phyloP scores from a whole-genome alignment of 2,888 invertebrate species.

The Ormyrus pomaceus region DNA sequence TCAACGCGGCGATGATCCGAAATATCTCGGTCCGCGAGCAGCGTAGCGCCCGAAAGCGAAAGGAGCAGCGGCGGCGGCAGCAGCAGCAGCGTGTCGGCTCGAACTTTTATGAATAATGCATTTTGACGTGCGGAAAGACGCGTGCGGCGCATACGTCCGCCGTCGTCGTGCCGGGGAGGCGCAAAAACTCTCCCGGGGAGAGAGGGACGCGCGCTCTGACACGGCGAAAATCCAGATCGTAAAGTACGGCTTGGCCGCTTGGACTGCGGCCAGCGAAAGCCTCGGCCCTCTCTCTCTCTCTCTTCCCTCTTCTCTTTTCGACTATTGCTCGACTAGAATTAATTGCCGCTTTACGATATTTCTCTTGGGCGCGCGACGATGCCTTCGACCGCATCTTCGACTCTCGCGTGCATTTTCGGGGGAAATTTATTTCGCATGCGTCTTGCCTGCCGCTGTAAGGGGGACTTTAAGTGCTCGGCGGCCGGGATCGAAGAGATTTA shows the following conservation, averaged over 20 bases:
- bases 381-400: not conserved
- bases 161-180: not conserved
- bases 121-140: conserved; percentile 10
- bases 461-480: not conserved
- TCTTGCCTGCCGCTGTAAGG: not conserved
- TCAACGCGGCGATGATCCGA: too few relatives aligned
- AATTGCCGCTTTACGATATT: conserved; percentile 39
- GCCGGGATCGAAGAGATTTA: too few relatives aligned
- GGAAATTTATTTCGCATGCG: conserved; percentile 19
- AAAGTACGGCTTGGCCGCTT: conserved; percentile 13
- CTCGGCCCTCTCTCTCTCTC: not conserved
- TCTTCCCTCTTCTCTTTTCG: conserved; percentile 13
- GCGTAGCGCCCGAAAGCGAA: not conserved
- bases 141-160: conserved; percentile 18
- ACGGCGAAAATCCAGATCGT: conserved; percentile 43
- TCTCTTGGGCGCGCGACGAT: not conserved
- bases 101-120: conserved; percentile 42
- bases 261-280: conserved; percentile 35
- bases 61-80: not conserved
- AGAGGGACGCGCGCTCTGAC: not conserved
- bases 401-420: conserved; percentile 12
- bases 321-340: conserved; percentile 21
- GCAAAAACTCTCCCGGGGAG: not conserved
- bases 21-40: too few relatives aligned
- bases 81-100: not conserved